phyloP scores from a whole-genome alignment of 2,888 invertebrate species.

The Scaptomyza tumidula region DNA sequence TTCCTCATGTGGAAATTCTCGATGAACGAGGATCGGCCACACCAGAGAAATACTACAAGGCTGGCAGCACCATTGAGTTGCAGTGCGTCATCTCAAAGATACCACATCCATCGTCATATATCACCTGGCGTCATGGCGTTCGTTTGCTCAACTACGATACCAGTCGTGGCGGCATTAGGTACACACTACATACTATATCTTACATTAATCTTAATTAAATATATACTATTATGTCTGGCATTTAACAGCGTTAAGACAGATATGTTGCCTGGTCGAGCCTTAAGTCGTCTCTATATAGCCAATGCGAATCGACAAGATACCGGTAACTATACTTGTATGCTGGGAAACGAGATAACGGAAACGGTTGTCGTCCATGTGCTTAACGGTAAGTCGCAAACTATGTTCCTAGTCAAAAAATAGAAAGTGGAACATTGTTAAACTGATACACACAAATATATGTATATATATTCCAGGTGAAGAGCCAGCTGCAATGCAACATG shows the following conservation, averaged over 20 bases:
- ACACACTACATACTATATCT: constrained; percentile 22
- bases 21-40: constrained; percentile 91
- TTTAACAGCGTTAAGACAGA: constrained; percentile 90
- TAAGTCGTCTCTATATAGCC: constrained; percentile 91
- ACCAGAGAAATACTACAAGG: constrained; percentile 92
- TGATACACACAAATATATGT: too few species aligned
- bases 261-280: constrained; percentile 89
- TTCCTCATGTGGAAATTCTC: constrained; percentile 92
- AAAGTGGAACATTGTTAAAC: too few species aligned
- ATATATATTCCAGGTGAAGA: constrained; percentile 79
- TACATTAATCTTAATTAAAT: neutral
- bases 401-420: too few species aligned
- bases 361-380: constrained; percentile 91
- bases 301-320: constrained; percentile 92
- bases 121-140: constrained; percentile 91
- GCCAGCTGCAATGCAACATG: constrained; percentile 85
- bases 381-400: constrained; percentile 86
- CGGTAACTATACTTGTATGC: constrained; percentile 91
- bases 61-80: constrained; percentile 92
- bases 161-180: constrained; percentile 92
- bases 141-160: constrained; percentile 92
- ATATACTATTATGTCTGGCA: neutral
- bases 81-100: constrained; percentile 92
- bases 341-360: constrained; percentile 89
- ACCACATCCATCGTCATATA: constrained; percentile 90